Base-by-base conservation (phyloP, 2,797 vertebrate genomes). In the Denticeps clupeoides region DNA sequence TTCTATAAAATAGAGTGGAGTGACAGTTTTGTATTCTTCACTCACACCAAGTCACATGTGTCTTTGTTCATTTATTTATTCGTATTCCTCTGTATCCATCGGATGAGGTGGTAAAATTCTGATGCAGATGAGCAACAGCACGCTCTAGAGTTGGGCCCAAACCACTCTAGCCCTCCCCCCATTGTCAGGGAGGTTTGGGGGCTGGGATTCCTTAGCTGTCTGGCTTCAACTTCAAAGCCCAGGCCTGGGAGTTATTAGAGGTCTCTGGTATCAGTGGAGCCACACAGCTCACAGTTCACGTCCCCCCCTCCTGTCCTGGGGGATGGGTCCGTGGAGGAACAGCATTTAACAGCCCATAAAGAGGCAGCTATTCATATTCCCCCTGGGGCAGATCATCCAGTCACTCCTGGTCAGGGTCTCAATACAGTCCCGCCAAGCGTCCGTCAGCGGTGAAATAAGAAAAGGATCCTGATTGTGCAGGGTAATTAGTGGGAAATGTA, bases 141-240 rank as follows among this genome's bases (percentile, higher is more conserved):
- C 47, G 16, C 38, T 66, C 59, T 58, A 35, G 54, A 12, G 63
- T 71, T 71, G 53, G 61, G 62, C 59, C 18, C 41, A 52, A 56
- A 72, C 41, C 47, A 68, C 65, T 67, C 42, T 60, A 58, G 58
- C 63, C 62, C 70, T 69, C 31, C 6, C 35, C 13, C 33, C 51
- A 72, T 77, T 78, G 71, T 82, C 66, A 78, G 75, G 73, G 23
- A 67, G 35, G 43, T 38, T 28, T 45, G 42, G 71, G 25, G 32
- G 70, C 41, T 73, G 68, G 73, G 77, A 84, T 81, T 84, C 81
- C 75, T 80, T 67, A 80, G 77, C 79, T 75, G 78, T 81, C 78
- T 82, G 78, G 74, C 71, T 68, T 64, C 1, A 49, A 83, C 82
- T 81, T 85, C 85, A 86, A 86, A 87, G 82, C 55, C 1, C 56